Evolutionary conservation across 2,888 invertebrate species (phyloP).

Genomic region (Ophion costatus): DNA sequence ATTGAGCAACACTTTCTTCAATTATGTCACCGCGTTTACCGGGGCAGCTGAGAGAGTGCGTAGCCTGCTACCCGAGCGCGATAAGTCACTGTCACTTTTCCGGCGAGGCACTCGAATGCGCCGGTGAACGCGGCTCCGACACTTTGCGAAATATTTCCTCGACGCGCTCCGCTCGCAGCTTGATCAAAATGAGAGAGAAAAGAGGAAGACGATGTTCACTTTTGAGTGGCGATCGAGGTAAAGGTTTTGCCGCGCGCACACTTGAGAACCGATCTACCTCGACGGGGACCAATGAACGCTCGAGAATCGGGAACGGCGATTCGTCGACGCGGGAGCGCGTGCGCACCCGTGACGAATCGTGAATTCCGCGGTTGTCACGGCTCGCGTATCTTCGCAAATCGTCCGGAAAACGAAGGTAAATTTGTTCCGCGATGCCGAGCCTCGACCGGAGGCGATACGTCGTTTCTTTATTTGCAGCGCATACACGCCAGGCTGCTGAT

Average conservation of each 20-base stretch:
- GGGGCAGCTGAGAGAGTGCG: not conserved
- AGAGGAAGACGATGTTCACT: not conserved
- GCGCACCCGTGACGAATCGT: constrained; percentile 64
- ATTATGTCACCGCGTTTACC: constrained; percentile 61
- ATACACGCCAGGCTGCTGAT: constrained; percentile 15
- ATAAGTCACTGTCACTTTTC: constrained; percentile 70
- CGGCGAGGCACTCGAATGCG: constrained; percentile 37
- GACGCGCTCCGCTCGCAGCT: not conserved
- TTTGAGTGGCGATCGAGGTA: not conserved
- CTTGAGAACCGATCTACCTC: not conserved
- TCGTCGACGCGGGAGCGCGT: constrained; percentile 50
- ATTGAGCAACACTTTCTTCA: constrained; percentile 73
- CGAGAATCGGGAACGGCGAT: constrained; percentile 9
- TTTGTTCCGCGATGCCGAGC: constrained; percentile 63
- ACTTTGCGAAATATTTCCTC: constrained; percentile 20
- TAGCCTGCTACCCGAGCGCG: constrained; percentile 10
- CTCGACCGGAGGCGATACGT: constrained; percentile 43
- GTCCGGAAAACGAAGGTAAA: constrained; percentile 68
- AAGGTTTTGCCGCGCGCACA: constrained; percentile 14
- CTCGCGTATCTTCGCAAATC: constrained; percentile 68
- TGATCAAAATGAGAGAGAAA: no score
- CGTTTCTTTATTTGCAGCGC: constrained; percentile 30
- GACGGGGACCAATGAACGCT: not conserved
- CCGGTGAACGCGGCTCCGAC: constrained; percentile 27
- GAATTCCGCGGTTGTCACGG: constrained; percentile 68